Evolutionary conservation across 92 coral and sea anemone species (phyloP), one percentile per base, ranked within the genome.

Genomic region (Parazoanthus swiftii): DNA sequence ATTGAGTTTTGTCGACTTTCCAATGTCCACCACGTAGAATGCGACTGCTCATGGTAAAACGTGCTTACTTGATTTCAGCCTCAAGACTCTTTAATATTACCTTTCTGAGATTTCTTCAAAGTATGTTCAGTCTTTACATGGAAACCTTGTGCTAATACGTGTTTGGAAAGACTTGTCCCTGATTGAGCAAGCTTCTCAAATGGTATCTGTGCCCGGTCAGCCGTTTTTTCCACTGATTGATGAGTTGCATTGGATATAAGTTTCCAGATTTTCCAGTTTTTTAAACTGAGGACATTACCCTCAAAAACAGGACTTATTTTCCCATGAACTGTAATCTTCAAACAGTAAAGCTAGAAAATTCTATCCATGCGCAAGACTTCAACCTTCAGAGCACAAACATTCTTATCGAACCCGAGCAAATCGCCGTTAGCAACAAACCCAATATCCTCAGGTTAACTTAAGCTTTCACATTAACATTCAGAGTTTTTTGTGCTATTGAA

Each of bases 1-100:
- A 46, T 63, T 91, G 93, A 7, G 88, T 86, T 77, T 86, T 91
- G 90, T 79, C 90, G 38, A 93, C 89, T 84, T 84, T 91, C 98
- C 98, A 93, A 15, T 82, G 81, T 16, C 94, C 98, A 38, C 90
- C 89, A 46, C 85, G 87, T 21, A 82, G 81, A 39, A 90, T 68
- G 42, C 80, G 86, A 67, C 88, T 86, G 13, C 85, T 81, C 94
- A 94, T 93, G 72, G 2, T 38, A 79, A 2, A 15, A 26, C 25
- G 86, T 33, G 42, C 59, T 78, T 6, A 23, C 43, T 65, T 36
- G 26, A 23, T 59, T 37, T 63, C 6, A 9, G 21, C 39, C 23
- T 10, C 25, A 18, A 16, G 23, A 14, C 23, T 25, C 13, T 2
- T 33, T 15, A 11, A 9, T 35, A 18, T 42, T 81, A 20, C 15